Evolutionary conservation across 2,797 vertebrate species (phyloP).

Genomic region (Syndactyla subalaris): DNA sequence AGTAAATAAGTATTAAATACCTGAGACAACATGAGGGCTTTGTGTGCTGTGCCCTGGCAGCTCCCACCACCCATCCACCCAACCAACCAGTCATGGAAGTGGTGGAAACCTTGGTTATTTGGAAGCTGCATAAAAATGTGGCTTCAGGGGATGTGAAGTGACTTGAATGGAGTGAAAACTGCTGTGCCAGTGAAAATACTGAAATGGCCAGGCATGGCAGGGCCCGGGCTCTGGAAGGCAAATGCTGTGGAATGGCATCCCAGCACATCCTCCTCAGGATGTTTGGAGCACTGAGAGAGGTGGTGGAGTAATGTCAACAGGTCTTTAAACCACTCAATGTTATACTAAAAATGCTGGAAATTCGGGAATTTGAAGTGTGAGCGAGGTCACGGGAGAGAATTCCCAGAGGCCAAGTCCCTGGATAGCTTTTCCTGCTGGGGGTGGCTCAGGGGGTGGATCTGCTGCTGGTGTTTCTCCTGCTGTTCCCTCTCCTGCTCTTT

Average conservation of each 20-base stretch:
- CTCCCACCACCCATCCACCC: background rate
- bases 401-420: background rate
- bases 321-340: background rate
- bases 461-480: background rate
- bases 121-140: background rate
- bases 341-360: background rate
- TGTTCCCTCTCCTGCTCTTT: background rate
- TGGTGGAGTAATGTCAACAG: background rate
- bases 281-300: background rate
- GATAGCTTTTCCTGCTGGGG: rapidly evolving
- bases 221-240: background rate
- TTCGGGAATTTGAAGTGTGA: rapidly evolving
- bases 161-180: background rate
- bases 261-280: rapidly evolving
- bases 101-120: background rate
- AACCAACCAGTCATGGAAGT: background rate
- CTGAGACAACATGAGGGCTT: background rate
- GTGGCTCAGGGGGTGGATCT: rapidly evolving
- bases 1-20: constrained; percentile 50
- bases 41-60: background rate
- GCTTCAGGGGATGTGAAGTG: rapidly evolving
- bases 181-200: background rate
- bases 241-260: background rate
- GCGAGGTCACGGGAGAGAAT: background rate
- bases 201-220: background rate